These are phyloP conservation scores for Vandiemenella viatica DNA, from an alignment of 2,888 invertebrate species.

Conservation along the genomic window DNA sequence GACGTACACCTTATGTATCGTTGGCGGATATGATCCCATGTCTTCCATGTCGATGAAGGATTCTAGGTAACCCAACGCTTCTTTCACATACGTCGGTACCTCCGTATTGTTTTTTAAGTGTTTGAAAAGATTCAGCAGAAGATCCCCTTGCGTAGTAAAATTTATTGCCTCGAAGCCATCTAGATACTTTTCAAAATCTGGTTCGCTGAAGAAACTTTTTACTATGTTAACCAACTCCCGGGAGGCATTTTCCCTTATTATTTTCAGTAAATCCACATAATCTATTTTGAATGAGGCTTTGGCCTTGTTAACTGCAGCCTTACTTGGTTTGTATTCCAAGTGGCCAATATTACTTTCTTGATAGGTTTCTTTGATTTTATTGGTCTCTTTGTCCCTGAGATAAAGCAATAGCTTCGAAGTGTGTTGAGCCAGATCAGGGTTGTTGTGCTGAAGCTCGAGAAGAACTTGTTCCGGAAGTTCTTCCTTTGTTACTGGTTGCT, in stretches of 20 bases:
- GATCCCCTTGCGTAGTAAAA: conserved; percentile 6
- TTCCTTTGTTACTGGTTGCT: conserved; percentile 2
- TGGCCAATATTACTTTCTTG: background rate
- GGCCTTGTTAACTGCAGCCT: background rate
- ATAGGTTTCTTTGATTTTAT: background rate
- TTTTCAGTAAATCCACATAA: conserved; percentile 2
- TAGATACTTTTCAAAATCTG: conserved; percentile 1
- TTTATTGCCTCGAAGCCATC: conserved; percentile 2
- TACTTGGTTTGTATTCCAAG: background rate
- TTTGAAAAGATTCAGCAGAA: background rate
- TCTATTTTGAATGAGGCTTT: conserved; percentile 3
- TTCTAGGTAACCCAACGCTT: background rate
- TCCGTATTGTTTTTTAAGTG: background rate
- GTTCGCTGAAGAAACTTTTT: conserved; percentile 1
- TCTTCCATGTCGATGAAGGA: conserved; percentile 4
- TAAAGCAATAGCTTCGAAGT: background rate
- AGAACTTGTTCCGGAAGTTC: conserved; percentile 2
- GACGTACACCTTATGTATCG: conserved; percentile 4
- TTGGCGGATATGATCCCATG: conserved; percentile 4
- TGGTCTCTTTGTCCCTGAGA: conserved; percentile 1
- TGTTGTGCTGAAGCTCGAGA: background rate
- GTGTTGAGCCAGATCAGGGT: background rate
- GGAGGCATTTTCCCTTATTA: conserved; percentile 5
- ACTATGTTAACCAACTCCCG: background rate
- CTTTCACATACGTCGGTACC: background rate